These are phyloP conservation scores for Mycetomoellerius zeteki DNA, from an alignment of 1,140 invertebrate genomes.

Conservation along the genomic window DNA sequence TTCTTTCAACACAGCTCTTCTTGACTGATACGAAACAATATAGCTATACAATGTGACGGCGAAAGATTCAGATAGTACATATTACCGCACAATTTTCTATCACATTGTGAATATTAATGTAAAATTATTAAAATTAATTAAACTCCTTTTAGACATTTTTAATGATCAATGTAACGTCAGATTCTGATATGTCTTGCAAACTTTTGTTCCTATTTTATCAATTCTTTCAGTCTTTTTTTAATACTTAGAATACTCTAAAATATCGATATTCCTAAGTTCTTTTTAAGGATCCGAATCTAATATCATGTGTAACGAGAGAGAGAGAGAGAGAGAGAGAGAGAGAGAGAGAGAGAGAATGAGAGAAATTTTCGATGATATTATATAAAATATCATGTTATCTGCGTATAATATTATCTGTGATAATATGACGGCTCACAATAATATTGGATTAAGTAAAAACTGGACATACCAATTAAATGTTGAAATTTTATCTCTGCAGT, in stretches of 20 bases:
- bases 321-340: neutral
- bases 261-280: neutral
- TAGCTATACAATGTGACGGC: too few relatives aligned
- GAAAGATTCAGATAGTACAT: neutral
- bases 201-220: too few relatives aligned
- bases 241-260: neutral
- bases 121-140: neutral
- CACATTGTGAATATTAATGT: neutral
- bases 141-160: neutral
- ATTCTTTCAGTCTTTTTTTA: too few relatives aligned
- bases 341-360: too few relatives aligned
- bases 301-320: neutral
- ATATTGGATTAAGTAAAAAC: slow-evolving; percentile 7
- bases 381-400: neutral
- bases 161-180: neutral
- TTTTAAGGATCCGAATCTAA: slow-evolving; percentile 4
- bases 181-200: neutral
- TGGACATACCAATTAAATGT: slow-evolving; percentile 1
- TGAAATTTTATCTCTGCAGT: slow-evolving; percentile 4
- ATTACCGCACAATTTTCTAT: neutral
- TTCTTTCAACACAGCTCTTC: too few relatives aligned
- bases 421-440: neutral
- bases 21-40: too few relatives aligned
- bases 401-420: neutral
- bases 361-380: neutral